Evolutionary conservation across 2,888 invertebrate genomes (phyloP), one percentile per base, ranked within the genome.

Genomic region (Tetranychus piercei): DNA sequence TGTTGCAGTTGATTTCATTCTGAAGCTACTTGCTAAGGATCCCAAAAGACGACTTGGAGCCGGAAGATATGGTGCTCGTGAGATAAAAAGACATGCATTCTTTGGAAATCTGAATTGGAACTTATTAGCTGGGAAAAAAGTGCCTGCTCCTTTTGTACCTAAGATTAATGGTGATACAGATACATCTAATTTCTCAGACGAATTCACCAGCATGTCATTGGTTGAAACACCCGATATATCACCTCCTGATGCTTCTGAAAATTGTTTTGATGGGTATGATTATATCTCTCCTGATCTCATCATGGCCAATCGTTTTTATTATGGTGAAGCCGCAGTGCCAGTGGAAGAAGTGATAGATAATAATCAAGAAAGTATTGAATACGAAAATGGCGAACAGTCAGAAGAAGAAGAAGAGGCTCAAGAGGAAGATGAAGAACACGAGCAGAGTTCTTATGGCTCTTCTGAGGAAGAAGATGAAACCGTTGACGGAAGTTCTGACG

Each of bases 121-220:
- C 20, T 88, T 89, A 73, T 85, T 96, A 73, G 87, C 89, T 1
- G 84, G 85, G 1, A 90, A 93, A 80, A 87, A 88, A 79, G 86
- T 93, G 75, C 83, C 88, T 18, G 92, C 96, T 0, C 95, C 95
- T 1, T 94, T 95, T 84, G 88, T 90, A 78, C 97, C 96, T n/a
- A 86, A 87, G 75, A 89, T 96, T 77, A 78, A 87, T 73, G 83
- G 89, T 82, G 93, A 94, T 82, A 86, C 92, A 77, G 96, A 97
- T 84, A 92, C 93, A 18, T 91, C 92, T 81, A 95, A 97, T 86
- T 97, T 97, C 83, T 91, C 94, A 71, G 92, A 92, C 78, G 96
- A 97, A 84, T 97, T 97, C 84, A 97, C 96, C 0, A 88, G 88
- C 80, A 91, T 94, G 88, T 87, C 88, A 73, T 90, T 94, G 8